phyloP scores from a whole-genome alignment of 2,113 vertebrate species.

The Micronycteris hirsuta region DNA sequence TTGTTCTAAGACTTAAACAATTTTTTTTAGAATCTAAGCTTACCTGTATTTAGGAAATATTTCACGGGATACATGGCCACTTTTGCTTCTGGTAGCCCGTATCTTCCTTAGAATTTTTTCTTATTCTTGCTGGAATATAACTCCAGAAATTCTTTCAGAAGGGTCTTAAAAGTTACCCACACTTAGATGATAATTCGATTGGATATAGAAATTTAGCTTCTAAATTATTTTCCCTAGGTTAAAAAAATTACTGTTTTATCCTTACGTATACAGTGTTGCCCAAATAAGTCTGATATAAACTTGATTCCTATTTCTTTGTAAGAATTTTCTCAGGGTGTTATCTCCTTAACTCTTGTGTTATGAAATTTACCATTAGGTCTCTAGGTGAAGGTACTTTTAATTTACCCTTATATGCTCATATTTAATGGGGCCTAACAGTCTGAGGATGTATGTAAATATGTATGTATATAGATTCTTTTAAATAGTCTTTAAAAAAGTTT shows the following conservation, averaged over 20 bases:
- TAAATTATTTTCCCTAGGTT: not conserved
- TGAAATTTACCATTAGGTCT: not conserved
- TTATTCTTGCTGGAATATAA: not conserved
- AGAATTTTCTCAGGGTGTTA: not conserved
- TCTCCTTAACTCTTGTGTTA: not conserved
- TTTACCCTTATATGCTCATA: not conserved
- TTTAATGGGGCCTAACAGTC: not conserved
- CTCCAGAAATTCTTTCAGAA: not conserved
- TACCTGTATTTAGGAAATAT: not conserved
- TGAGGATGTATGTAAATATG: not conserved
- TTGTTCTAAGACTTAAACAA: not conserved
- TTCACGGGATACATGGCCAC: not conserved
- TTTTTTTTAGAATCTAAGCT: not conserved
- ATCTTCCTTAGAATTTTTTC: not conserved
- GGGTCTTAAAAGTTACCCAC: not conserved
- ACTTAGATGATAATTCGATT: not conserved
- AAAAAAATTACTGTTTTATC: not conserved
- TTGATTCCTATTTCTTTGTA: not conserved
- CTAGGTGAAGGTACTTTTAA: not conserved
- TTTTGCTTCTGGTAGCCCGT: not conserved
- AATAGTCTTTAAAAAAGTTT: not conserved
- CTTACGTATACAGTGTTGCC: not conserved
- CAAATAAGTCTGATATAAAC: not conserved
- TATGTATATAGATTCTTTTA: not conserved
- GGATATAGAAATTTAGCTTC: not conserved